These are phyloP conservation scores for Benitochromis conjunctus DNA, from an alignment of 2,113 vertebrate species.

Conservation along the genomic window DNA sequence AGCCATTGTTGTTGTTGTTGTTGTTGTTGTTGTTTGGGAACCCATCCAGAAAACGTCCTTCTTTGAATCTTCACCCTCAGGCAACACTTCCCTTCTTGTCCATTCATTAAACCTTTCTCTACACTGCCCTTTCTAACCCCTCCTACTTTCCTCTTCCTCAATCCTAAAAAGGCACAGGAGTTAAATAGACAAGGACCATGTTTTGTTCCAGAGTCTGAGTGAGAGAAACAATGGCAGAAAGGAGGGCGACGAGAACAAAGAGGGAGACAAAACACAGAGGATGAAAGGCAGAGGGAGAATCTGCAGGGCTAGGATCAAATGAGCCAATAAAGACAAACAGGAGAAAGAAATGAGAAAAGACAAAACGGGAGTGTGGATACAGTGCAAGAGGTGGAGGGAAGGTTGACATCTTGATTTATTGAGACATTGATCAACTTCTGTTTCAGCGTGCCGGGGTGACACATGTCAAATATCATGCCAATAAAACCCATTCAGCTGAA, in stretches of 20 bases:
- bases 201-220: not conserved
- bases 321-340: not conserved
- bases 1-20: constrained; percentile 3
- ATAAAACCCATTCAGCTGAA: constrained; percentile 32
- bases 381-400: not conserved
- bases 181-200: constrained; percentile 4
- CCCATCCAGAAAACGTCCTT: constrained; percentile 12
- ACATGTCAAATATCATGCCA: constrained; percentile 34
- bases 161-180: not conserved
- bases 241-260: not conserved
- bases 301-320: not conserved
- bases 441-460: constrained; percentile 6
- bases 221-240: not conserved
- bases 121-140: not conserved
- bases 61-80: constrained; percentile 22
- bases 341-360: not conserved
- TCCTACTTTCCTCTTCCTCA: not conserved
- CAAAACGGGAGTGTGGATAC: not conserved
- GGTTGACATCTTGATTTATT: constrained; percentile 28
- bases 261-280: not conserved
- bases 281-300: not conserved
- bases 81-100: not conserved
- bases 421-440: constrained; percentile 30
- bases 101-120: constrained; percentile 4
- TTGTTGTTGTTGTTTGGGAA: constrained; percentile 1